Percentiles rank a stretch among this genome's conserved stretches.
Conservation (phyloP, 2,888 invertebrate species). For the Apamea crenata region DNA sequence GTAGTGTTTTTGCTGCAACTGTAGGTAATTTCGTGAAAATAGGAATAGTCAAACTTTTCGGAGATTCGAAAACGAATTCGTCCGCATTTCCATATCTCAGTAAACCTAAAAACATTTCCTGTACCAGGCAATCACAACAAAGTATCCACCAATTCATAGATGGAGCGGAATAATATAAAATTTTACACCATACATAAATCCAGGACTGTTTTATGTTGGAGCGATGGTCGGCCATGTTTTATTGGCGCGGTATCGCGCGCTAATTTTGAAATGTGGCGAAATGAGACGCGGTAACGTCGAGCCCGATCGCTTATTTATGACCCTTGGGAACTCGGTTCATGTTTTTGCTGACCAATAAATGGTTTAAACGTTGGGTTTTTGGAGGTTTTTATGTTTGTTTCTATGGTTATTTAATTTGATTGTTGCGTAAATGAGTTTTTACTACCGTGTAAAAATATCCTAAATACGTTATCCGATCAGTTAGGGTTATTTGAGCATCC, state of each 20-base stretch:
- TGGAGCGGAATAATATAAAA: slow-evolving; percentile 73
- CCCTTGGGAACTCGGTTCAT: slow-evolving; percentile 55
- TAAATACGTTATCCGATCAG: slow-evolving; percentile 5
- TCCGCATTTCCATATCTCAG: slow-evolving; percentile 14
- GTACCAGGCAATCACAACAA: slow-evolving; percentile 56
- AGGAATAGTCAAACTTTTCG: background rate
- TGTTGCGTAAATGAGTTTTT: slow-evolving; percentile 34
- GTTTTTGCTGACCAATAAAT: slow-evolving; percentile 65
- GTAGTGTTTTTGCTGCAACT: background rate
- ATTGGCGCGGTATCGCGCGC: slow-evolving; percentile 71
- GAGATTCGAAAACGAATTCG: background rate
- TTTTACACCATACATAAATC: slow-evolving; percentile 76
- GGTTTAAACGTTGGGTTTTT: slow-evolving; percentile 69
- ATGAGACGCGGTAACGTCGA: slow-evolving; percentile 72
- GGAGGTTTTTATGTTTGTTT: slow-evolving; percentile 55
- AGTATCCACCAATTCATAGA: slow-evolving; percentile 66
- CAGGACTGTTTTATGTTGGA: slow-evolving; percentile 70
- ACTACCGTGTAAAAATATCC: slow-evolving; percentile 6
- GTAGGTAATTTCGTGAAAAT: background rate
- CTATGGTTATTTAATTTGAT: slow-evolving; percentile 45
- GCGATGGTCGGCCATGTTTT: slow-evolving; percentile 70
- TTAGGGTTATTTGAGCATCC: background rate
- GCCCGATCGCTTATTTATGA: slow-evolving; percentile 64
- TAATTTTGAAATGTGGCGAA: slow-evolving; percentile 81
- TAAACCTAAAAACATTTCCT: slow-evolving; percentile 44